Conservation (phyloP, 2,113 vertebrate species). For the Poeciliopsis occidentalis region DNA sequence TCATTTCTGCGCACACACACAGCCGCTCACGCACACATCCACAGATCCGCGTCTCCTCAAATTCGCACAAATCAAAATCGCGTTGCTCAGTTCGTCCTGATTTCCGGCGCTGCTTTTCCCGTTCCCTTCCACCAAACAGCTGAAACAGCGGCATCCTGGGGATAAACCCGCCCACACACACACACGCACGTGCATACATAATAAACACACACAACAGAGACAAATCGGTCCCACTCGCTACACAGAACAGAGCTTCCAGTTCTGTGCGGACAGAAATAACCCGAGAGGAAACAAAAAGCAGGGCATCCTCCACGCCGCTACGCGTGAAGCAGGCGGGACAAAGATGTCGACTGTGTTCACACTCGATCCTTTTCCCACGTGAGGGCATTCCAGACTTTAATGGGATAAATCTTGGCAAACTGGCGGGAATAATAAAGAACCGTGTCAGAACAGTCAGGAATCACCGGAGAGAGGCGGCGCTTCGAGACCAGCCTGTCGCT, state of each 20-base stretch:
- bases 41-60: neutral
- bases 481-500: conserved; percentile 24
- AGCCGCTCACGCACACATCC: conserved; percentile 1
- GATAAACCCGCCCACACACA: conserved; percentile 19
- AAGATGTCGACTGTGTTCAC: conserved; percentile 60
- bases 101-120: conserved; percentile 8
- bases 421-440: conserved; percentile 44
- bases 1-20: neutral
- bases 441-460: conserved; percentile 15
- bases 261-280: conserved; percentile 61
- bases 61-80: neutral
- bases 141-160: conserved; percentile 15
- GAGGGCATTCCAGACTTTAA: conserved; percentile 67
- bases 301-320: conserved; percentile 47
- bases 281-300: conserved; percentile 56
- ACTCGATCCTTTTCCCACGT: conserved; percentile 57
- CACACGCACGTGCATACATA: conserved; percentile 19
- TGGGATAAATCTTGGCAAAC: conserved; percentile 64
- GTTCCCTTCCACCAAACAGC: conserved; percentile 1
- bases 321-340: conserved; percentile 43
- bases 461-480: conserved; percentile 30
- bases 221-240: conserved; percentile 9
- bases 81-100: neutral
- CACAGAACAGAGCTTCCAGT: conserved; percentile 39
- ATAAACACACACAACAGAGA: neutral